These are phyloP conservation scores for Coracias cyanogaster DNA, from an alignment of 2,797 vertebrate species.

Conservation along the genomic window DNA sequence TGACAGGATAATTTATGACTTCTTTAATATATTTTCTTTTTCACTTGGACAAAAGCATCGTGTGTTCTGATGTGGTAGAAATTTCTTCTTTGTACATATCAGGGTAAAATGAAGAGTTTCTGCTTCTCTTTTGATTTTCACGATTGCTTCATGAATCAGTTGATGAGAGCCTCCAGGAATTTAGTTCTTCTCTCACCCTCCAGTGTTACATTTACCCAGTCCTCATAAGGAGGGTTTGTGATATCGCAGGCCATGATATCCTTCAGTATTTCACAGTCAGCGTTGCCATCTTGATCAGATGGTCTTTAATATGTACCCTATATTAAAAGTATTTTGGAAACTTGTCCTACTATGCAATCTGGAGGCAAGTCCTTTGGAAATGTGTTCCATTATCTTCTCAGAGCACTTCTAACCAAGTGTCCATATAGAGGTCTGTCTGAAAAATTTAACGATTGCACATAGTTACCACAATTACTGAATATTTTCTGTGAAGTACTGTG, in stretches of 20 bases:
- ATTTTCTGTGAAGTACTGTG: background rate
- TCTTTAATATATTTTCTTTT: no score
- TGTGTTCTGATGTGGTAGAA: no score
- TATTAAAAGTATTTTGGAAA: background rate
- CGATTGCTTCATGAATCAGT: background rate
- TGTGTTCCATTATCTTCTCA: background rate
- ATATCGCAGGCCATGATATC: background rate
- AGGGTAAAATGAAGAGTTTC: background rate
- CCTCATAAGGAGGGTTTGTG: background rate
- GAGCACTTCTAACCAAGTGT: background rate
- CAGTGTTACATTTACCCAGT: background rate
- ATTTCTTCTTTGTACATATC: background rate
- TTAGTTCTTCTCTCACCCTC: background rate
- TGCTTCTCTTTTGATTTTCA: background rate
- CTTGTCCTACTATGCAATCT: background rate
- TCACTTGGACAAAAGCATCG: no score
- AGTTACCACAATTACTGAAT: background rate
- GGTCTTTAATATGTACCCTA: background rate
- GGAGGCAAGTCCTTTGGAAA: background rate
- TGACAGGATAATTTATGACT: no score
- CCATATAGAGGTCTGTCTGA: background rate
- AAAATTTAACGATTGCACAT: background rate
- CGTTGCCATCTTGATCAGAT: background rate
- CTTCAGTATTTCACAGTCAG: background rate
- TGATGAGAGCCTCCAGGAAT: background rate